phyloP scores from a whole-genome alignment of 1,140 invertebrate species.

The Euwallacea fornicatus region DNA sequence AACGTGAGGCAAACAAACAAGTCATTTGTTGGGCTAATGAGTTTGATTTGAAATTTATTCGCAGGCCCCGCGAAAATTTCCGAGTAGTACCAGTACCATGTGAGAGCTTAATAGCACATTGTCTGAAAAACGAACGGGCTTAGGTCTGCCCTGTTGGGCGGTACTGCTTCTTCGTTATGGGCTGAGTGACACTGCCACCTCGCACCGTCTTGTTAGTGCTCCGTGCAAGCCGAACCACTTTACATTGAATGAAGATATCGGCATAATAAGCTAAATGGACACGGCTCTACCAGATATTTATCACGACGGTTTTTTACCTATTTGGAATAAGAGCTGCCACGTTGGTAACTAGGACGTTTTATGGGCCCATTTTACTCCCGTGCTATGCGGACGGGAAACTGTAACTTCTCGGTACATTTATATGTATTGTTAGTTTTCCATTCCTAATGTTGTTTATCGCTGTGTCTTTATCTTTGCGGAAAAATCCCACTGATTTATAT shows the following conservation, averaged over 20 bases:
- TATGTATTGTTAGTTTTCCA: slow-evolving; percentile 29
- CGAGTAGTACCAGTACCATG: slow-evolving; percentile 16
- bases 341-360: slow-evolving; percentile 42
- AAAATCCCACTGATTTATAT: too few species aligned
- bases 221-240: slow-evolving; percentile 47
- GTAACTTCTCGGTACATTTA: slow-evolving; percentile 26
- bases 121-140: slow-evolving; percentile 44
- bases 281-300: slow-evolving; percentile 48
- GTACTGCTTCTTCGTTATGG: slow-evolving; percentile 49
- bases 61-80: slow-evolving; percentile 28
- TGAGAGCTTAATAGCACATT: slow-evolving; percentile 47
- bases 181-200: slow-evolving; percentile 53
- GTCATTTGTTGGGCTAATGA: slow-evolving; percentile 40
- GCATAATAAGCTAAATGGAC: slow-evolving; percentile 52
- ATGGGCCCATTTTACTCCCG: slow-evolving; percentile 38
- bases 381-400: slow-evolving; percentile 25
- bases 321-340: slow-evolving; percentile 41
- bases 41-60: slow-evolving; percentile 33
- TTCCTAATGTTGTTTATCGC: slow-evolving; percentile 32
- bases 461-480: neutral
- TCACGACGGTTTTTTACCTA: slow-evolving; percentile 45
- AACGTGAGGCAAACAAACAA: slow-evolving; percentile 30
- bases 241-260: slow-evolving; percentile 55
- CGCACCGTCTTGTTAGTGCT: slow-evolving; percentile 51
- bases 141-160: slow-evolving; percentile 43